Percentiles rank a stretch among this genome's conserved stretches.
Evolutionary conservation across 2,113 vertebrate species (phyloP).

Genomic region (Rhinoptilus africanus): DNA sequence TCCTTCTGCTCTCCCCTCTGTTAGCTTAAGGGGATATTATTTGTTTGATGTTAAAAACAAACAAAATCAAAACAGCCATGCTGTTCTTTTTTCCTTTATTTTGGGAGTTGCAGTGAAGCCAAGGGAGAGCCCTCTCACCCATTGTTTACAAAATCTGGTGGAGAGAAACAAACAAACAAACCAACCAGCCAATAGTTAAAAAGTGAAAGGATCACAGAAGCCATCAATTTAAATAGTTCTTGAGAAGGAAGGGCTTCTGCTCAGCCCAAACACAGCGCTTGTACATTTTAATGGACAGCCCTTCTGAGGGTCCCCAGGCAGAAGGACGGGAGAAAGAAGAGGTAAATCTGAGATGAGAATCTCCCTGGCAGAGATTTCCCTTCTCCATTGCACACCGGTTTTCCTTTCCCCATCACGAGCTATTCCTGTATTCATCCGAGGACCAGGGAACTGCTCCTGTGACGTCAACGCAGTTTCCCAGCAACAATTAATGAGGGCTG

Average conservation of each 20-base stretch:
- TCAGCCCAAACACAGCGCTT: background rate
- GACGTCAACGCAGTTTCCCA: conserved; percentile 80
- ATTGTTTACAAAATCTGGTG: background rate
- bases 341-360: background rate
- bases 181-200: background rate
- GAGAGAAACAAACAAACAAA: background rate
- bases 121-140: background rate
- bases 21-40: background rate
- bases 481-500: conserved; percentile 76
- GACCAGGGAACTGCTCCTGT: conserved; percentile 72
- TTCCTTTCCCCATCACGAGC: background rate
- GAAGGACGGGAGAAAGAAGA: background rate
- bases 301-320: background rate
- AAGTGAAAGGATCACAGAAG: background rate
- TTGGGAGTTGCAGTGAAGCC: background rate
- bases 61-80: background rate
- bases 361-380: background rate
- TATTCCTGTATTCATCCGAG: conserved; percentile 24
- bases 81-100: background rate
- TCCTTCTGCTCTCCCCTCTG: background rate
- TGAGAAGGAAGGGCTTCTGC: background rate
- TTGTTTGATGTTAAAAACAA: background rate
- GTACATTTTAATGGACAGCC: background rate
- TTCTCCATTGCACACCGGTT: conserved; percentile 32
- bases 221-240: background rate